These are phyloP conservation scores for Caenorhabditis uteleia DNA, from an alignment of 2,888 invertebrate species.

Conservation along the genomic window DNA sequence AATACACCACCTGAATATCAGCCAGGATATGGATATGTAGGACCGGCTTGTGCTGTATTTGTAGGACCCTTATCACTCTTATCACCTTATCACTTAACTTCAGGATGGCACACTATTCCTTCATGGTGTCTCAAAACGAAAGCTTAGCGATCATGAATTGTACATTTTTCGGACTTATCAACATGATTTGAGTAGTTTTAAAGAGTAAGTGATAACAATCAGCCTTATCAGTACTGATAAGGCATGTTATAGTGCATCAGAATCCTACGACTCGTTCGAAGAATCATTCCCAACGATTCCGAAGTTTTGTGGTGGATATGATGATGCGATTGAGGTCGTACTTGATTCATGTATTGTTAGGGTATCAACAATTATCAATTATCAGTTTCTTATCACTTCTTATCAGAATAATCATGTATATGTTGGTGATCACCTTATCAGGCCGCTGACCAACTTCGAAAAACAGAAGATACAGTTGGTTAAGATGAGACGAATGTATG, in stretches of 20 bases:
- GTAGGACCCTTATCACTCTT: conserved; percentile 17
- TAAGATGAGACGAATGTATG: conserved; percentile 34
- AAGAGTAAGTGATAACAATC: conserved; percentile 27
- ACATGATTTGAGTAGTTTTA: conserved; percentile 36
- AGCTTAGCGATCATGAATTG: conserved; percentile 34
- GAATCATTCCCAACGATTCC: conserved; percentile 42
- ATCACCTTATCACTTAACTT: conserved; percentile 1
- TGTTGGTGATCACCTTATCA: conserved; percentile 43
- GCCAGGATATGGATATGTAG: conserved; percentile 72
- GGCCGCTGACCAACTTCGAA: conserved; percentile 46
- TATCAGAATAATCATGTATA: conserved; percentile 51
- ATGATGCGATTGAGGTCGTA: conserved; percentile 50
- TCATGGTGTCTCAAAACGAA: conserved; percentile 43
- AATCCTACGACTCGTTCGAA: conserved; percentile 31
- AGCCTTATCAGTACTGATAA: no score
- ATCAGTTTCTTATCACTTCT: neutral
- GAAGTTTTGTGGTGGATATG: conserved; percentile 46
- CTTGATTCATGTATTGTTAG: conserved; percentile 45
- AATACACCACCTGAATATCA: conserved; percentile 69
- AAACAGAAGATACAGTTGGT: conserved; percentile 40
- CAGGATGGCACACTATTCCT: conserved; percentile 47
- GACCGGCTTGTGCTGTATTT: conserved; percentile 53
- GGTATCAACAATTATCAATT: conserved; percentile 12
- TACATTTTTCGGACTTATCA: conserved; percentile 42
- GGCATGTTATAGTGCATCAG: conserved; percentile 18